Evolutionary conservation across 2,113 vertebrate species (phyloP), one percentile per base, ranked within the genome.

Genomic region (Pelobates fuscus): DNA sequence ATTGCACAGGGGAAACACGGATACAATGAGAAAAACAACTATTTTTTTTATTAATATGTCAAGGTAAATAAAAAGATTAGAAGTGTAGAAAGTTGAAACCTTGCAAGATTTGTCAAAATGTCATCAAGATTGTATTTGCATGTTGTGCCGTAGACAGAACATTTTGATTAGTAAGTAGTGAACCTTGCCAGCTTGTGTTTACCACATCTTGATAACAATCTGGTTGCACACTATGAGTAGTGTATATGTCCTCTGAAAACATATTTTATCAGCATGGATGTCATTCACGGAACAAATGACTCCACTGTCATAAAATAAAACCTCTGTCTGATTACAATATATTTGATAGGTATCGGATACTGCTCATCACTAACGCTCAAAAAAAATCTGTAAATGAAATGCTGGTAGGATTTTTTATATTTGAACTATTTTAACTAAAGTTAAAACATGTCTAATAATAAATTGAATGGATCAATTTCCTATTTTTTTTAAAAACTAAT

Each of bases 81-180:
- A 70, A 78, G 82, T 84, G 80, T 67, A 84, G 82, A 82, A 86
- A 83, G 27, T 37, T 54, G 59, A 63, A 63, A 72, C 80, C 86
- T 89, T 86, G 83, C 89, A 92, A 89, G 90, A 88, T 90, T 89
- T 92, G 89, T 91, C 90, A 91, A 90, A 92, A 85, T 91, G 90
- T 92, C 91, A 92, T 86, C 86, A 86, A 89, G 86, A 89, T 87
- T 89, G 88, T 87, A 89, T 92, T 91, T 91, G 90, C 88, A 87
- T 90, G 90, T 90, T 89, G 86, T 85, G 83, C 79, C 49, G 63
- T 71, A 86, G 84, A 78, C 85, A 88, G 85, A 88, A 90, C 89
- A 88, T 80, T 82, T 88, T 91, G 90, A 91, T 92, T 91, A 89
- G 89, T 88, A 88, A 87, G 88, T 86, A 66, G 84, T 79, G 83